phyloP scores from a whole-genome alignment of 2,888 invertebrate genomes.

The Dasysyrphus tricinctus region DNA sequence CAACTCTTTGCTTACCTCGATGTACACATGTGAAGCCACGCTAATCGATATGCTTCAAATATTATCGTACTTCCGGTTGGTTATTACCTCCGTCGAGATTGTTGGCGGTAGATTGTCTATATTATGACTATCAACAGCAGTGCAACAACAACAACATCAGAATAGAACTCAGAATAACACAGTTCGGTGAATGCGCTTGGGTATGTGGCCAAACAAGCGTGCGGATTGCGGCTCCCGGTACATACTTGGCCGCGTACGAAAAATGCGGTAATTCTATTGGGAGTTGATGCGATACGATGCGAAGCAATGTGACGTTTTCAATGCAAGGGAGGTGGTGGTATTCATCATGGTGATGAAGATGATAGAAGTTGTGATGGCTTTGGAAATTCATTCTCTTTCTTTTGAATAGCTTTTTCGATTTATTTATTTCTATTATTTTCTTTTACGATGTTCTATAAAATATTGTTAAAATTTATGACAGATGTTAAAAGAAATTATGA shows the following conservation, averaged over 20 bases:
- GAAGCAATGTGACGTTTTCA: not conserved
- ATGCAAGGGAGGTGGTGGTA: not conserved
- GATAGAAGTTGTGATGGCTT: not conserved
- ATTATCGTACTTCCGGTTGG: conserved; percentile 75
- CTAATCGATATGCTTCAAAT: conserved; percentile 75
- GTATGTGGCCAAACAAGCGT: conserved; percentile 69
- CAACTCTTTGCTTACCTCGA: conserved; percentile 55
- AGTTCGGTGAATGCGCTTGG: conserved; percentile 71
- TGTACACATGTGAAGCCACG: conserved; percentile 65
- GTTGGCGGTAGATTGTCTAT: conserved; percentile 66
- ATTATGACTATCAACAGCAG: conserved; percentile 34
- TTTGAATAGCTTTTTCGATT: not conserved
- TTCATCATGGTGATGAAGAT: not conserved
- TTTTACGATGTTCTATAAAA: not conserved
- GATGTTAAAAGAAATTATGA: too few relatives aligned
- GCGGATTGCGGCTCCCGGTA: conserved; percentile 55
- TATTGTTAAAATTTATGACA: not conserved
- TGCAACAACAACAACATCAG: conserved; percentile 30
- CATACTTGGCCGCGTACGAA: conserved; percentile 62
- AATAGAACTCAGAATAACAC: conserved; percentile 66
- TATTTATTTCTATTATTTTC: not conserved
- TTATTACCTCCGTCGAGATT: conserved; percentile 69
- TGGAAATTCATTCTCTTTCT: not conserved
- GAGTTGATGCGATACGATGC: conserved; percentile 32
- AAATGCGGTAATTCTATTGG: conserved; percentile 69